Conservation (phyloP, 2,797 vertebrate genomes). For the Neostethus bicornis region DNA sequence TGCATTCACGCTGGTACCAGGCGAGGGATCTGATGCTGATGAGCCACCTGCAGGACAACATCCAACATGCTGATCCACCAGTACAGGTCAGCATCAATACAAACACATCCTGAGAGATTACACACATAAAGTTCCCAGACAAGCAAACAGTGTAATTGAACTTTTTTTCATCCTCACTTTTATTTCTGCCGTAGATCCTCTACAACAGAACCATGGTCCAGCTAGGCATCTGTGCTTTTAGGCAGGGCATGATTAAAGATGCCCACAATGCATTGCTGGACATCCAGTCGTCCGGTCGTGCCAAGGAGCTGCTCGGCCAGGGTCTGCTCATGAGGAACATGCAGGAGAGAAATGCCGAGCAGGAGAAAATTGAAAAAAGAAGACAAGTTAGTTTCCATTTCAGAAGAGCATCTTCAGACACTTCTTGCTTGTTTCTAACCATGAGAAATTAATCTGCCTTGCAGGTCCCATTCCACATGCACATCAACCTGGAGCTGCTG, state of each 20-base stretch:
- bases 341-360: constrained; percentile 93
- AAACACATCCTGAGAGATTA: too few species aligned
- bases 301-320: constrained; percentile 92
- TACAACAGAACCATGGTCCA: constrained; percentile 97
- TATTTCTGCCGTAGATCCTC: constrained; percentile 84
- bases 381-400: constrained; percentile 76
- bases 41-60: constrained; percentile 95
- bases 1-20: constrained; percentile 94
- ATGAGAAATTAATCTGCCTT: neutral
- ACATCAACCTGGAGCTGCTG: constrained; percentile 92
- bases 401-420: too few species aligned
- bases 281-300: constrained; percentile 91
- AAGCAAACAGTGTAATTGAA: neutral
- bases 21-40: constrained; percentile 95
- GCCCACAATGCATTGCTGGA: constrained; percentile 92
- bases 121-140: neutral
- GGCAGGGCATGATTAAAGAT: constrained; percentile 93
- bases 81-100: constrained; percentile 88
- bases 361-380: constrained; percentile 94
- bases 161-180: neutral
- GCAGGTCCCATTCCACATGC: constrained; percentile 92
- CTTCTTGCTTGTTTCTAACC: neutral
- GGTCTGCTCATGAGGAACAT: constrained; percentile 92
- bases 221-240: constrained; percentile 92
- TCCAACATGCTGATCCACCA: constrained; percentile 91